Evolutionary conservation across 2,888 invertebrate species (phyloP), one percentile per base, ranked within the genome.

Genomic region (Caenorhabditis imperialis): DNA sequence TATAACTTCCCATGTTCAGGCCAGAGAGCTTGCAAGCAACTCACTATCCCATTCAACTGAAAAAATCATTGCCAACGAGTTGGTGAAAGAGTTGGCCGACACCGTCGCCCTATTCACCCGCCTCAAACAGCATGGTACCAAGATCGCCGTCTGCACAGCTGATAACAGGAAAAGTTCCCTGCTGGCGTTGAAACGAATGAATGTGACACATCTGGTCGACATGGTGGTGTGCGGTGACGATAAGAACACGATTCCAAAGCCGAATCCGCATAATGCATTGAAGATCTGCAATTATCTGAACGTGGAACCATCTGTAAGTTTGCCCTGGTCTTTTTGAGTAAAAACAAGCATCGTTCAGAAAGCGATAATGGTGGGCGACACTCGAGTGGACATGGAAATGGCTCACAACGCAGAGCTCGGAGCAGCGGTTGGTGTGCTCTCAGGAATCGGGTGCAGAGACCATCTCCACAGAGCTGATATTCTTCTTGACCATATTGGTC

Each of bases 161-260:
- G 90, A 90, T 78, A 88, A 88, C 54, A 84, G 86, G 38, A 73
- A 76, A 45, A 85, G 85, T 38, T 86, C 86, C 12, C 55, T 85
- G 47, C 72, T 62, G 10, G 79, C 83, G 30, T 61, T 86, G 50
- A 65, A 70, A n/a, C 67, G 77, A 3, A 72, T 86, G 42, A 82
- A 82, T 5, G 80, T 88, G 6, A 73, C 73, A 18, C 87, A 65
- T 85, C 85, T 75, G 77, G 85, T 90, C 3, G 90, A 90, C 74
- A 84, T 87, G 72, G 84, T 90, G 6, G 89, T 89, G 18, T 90
- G 90, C 76, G 90, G 90, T 0, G 90, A 90, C 80, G 90, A 90
- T 71, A 81, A 83, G 7, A 85, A 84, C 48, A 86, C 87, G 0
- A 71, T 85, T 65, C 89, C 90, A 4, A 90, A 90, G 77, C 90